phyloP scores from a whole-genome alignment of 2,888 invertebrate genomes.

The Eretmocerus hayati region DNA sequence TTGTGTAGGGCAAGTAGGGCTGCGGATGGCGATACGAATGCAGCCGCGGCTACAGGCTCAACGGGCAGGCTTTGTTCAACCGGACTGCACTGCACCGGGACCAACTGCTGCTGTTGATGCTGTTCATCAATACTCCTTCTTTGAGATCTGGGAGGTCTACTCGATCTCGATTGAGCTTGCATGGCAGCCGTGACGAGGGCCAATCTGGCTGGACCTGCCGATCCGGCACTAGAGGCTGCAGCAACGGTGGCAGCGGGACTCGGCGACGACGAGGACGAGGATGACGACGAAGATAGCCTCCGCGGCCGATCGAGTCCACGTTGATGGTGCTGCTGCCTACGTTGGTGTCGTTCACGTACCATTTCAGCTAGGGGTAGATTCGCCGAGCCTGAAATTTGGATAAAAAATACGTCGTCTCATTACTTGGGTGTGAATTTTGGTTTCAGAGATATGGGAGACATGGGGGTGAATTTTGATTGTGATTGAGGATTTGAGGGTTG shows the following conservation, averaged over 20 bases:
- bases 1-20: slow-evolving; percentile 51
- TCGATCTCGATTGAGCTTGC: too few relatives aligned
- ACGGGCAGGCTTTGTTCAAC: too few relatives aligned
- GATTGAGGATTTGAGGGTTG: too few relatives aligned
- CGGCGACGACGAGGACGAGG: slow-evolving; percentile 22
- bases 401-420: too few relatives aligned
- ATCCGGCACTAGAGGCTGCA: too few relatives aligned
- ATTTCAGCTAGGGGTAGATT: slow-evolving; percentile 37
- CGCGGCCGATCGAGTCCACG: slow-evolving; percentile 29
- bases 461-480: too few relatives aligned
- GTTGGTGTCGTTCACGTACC: slow-evolving; percentile 36
- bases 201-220: too few relatives aligned
- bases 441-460: too few relatives aligned
- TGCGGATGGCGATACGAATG: slow-evolving; percentile 47
- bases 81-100: slow-evolving; percentile 28
- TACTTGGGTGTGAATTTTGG: too few relatives aligned
- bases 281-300: slow-evolving; percentile 22
- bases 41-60: slow-evolving; percentile 44
- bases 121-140: slow-evolving; percentile 35
- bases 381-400: slow-evolving; percentile 38
- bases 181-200: too few relatives aligned
- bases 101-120: slow-evolving; percentile 27
- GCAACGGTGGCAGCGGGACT: slow-evolving; percentile 7
- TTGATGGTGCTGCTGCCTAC: slow-evolving; percentile 33
- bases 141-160: slow-evolving; percentile 37